Percentiles rank a stretch among this genome's conserved stretches.
Conservation (phyloP, 1,140 invertebrate species). For the Thaumatotibia leucotreta region DNA sequence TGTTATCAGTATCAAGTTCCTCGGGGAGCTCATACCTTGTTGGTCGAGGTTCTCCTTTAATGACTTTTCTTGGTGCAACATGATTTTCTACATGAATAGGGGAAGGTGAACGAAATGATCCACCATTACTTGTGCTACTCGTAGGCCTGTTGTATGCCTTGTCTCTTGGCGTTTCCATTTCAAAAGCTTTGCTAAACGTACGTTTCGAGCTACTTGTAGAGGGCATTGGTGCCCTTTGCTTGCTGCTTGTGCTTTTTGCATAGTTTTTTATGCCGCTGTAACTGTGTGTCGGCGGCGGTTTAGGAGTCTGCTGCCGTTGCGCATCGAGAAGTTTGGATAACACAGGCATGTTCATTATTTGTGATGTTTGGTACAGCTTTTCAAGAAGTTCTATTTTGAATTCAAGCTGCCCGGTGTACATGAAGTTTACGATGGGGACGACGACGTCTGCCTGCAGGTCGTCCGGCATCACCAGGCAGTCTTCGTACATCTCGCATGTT, state of each 20-base stretch:
- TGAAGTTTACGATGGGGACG: constrained; percentile 87
- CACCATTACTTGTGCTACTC: constrained; percentile 8
- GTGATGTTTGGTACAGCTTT: constrained; percentile 85
- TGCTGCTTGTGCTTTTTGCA: constrained; percentile 23
- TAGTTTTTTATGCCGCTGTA: constrained; percentile 28
- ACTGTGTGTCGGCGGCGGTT: constrained; percentile 20
- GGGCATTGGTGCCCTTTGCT: constrained; percentile 33
- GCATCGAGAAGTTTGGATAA: constrained; percentile 88
- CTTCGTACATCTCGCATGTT: constrained; percentile 81
- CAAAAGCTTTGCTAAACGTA: constrained; percentile 54
- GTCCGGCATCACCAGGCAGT: constrained; percentile 82
- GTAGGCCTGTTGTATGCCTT: neutral
- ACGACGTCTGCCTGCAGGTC: constrained; percentile 84
- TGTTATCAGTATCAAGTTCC: constrained; percentile 77
- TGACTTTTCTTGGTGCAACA: neutral
- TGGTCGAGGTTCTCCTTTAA: constrained; percentile 70
- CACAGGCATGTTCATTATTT: constrained; percentile 90
- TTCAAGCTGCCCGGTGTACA: constrained; percentile 91
- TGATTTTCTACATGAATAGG: constrained; percentile 12
- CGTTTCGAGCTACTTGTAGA: constrained; percentile 44
- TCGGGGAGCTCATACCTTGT: constrained; percentile 85
- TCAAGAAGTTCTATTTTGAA: constrained; percentile 85
- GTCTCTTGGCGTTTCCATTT: constrained; percentile 27
- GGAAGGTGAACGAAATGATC: constrained; percentile 6
- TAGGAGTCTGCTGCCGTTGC: constrained; percentile 69